phyloP scores from a whole-genome alignment of 2,113 vertebrate genomes.

The Phoxinus phoxinus region DNA sequence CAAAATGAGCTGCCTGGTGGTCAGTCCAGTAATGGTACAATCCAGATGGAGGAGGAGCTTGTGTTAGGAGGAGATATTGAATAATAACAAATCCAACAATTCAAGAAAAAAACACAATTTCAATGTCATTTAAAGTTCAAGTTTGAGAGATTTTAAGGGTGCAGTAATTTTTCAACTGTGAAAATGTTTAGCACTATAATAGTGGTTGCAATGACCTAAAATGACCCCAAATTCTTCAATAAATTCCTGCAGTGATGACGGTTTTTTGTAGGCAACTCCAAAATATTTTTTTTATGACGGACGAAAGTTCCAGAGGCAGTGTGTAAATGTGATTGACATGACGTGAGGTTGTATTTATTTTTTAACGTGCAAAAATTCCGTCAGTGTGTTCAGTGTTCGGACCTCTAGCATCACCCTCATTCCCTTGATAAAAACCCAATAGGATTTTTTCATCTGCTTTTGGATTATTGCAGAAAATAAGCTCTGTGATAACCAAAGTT shows the following conservation, averaged over 20 bases:
- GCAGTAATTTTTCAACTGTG: not conserved
- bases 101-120: not conserved
- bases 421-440: not conserved
- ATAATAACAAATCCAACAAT: not conserved
- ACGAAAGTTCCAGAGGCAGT: too few species aligned
- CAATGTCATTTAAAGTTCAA: not conserved
- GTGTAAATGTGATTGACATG: too few species aligned
- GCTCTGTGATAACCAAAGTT: not conserved
- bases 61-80: not conserved
- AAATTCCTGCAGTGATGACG: not conserved
- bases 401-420: not conserved
- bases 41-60: constrained; percentile 76
- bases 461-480: not conserved
- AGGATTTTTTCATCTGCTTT: not conserved
- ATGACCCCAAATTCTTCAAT: not conserved
- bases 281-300: too few species aligned
- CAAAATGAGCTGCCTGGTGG: constrained; percentile 58
- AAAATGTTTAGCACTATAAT: not conserved
- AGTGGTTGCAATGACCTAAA: not conserved
- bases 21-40: constrained; percentile 87
- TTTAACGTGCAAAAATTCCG: too few species aligned
- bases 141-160: not conserved
- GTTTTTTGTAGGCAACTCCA: not conserved
- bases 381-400: too few species aligned
- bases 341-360: too few species aligned